Percentiles rank a stretch among this genome's conserved stretches.
Evolutionary conservation across 1,140 invertebrate species (phyloP).

Genomic region (Macrobrachium nipponense): DNA sequence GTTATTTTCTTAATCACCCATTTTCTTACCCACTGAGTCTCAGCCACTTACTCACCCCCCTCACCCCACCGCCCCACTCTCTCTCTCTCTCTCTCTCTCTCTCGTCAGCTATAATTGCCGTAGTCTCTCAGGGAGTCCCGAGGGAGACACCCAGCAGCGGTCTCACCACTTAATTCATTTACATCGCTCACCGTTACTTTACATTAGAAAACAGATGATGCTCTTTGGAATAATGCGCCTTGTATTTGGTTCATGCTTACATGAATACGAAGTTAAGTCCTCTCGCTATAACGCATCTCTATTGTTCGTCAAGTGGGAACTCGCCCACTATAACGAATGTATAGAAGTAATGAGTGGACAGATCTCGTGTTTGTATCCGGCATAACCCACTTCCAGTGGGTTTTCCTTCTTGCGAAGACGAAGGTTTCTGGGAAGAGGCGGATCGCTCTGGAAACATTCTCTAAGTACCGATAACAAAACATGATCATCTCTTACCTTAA

Average conservation of each 20-base stretch:
- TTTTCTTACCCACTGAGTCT: not conserved
- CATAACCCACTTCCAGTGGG: too few relatives aligned
- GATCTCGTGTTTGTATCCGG: too few relatives aligned
- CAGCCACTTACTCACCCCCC: not conserved
- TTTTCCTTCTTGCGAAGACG: not conserved
- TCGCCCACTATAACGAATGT: too few relatives aligned
- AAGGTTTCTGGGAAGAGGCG: conserved; percentile 8
- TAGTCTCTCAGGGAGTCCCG: not conserved
- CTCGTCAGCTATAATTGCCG: conserved; percentile 3
- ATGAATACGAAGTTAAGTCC: too few relatives aligned
- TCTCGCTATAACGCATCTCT: too few relatives aligned
- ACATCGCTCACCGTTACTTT: conserved; percentile 60
- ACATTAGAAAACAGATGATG: conserved; percentile 59
- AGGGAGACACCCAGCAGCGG: conserved; percentile 14
- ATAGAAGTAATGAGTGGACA: too few relatives aligned
- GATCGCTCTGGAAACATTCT: conserved; percentile 19
- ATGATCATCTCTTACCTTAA: conserved; percentile 39
- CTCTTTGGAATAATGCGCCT: conserved; percentile 23
- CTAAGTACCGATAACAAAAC: conserved; percentile 53
- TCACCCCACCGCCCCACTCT: not conserved
- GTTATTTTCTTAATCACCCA: not conserved
- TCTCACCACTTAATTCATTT: conserved; percentile 62
- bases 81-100: conserved; percentile 21
- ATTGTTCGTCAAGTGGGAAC: too few relatives aligned
- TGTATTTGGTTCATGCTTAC: too few relatives aligned